Conservation (phyloP, 2,888 invertebrate species). For the Harmothoe impar region DNA sequence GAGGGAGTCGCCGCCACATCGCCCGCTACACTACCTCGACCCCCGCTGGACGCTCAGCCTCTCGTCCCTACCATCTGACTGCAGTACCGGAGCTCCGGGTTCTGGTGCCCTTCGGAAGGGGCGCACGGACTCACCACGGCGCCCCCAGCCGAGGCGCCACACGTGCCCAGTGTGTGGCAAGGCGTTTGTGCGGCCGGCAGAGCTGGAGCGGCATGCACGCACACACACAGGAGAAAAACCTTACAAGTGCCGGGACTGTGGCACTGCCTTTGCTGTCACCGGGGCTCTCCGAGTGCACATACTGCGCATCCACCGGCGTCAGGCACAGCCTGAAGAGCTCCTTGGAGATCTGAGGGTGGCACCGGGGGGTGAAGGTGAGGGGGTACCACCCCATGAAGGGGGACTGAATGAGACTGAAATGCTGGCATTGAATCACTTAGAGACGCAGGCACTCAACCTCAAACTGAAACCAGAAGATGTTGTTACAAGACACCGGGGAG, state of each 20-base stretch:
- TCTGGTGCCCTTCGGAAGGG: background rate
- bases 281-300: slow-evolving; percentile 43
- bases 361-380: background rate
- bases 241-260: background rate
- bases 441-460: slow-evolving; percentile 2
- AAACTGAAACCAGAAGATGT: background rate
- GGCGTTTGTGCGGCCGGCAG: slow-evolving; percentile 52
- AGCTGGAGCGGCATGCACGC: slow-evolving; percentile 43
- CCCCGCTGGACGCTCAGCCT: background rate
- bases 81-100: too few species aligned
- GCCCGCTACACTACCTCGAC: background rate
- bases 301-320: slow-evolving; percentile 23
- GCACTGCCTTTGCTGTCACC: slow-evolving; percentile 37
- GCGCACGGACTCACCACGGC: slow-evolving; percentile 1
- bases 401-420: background rate
- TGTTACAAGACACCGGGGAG: background rate
- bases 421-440: background rate
- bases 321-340: background rate
- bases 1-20: slow-evolving; percentile 6
- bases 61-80: too few species aligned
- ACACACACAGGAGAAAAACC: slow-evolving; percentile 62
- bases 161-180: slow-evolving; percentile 47
- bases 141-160: slow-evolving; percentile 19
- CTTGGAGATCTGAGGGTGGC: background rate
- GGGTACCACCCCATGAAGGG: background rate